phyloP scores from a whole-genome alignment of 2,888 invertebrate species.

The Heliconius cydno region DNA sequence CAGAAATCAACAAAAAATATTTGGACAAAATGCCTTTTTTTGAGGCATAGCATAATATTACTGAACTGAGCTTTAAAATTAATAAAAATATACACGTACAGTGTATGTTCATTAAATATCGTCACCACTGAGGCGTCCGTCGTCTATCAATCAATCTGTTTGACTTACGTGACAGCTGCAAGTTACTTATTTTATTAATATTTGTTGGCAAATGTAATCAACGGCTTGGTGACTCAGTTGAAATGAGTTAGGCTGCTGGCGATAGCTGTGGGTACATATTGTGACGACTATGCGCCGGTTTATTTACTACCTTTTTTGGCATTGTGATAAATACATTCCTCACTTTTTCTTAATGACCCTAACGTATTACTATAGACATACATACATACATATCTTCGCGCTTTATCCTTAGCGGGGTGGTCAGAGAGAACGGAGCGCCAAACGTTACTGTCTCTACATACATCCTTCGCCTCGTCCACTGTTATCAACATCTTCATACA shows the following conservation, averaged over 20 bases:
- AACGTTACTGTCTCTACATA: too few relatives aligned
- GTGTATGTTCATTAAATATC: constrained; percentile 2
- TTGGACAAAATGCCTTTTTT: background rate
- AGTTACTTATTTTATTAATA: constrained; percentile 16
- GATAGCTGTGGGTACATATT: background rate
- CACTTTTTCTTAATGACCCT: background rate
- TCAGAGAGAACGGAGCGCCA: too few relatives aligned
- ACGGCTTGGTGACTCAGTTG: background rate
- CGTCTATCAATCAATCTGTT: constrained; percentile 1
- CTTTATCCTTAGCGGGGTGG: too few relatives aligned
- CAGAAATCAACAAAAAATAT: background rate
- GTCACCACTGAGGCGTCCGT: background rate
- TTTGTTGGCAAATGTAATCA: constrained; percentile 10
- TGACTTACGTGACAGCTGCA: background rate
- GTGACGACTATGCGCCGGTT: background rate
- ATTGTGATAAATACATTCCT: background rate
- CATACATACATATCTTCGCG: too few relatives aligned
- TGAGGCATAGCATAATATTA: background rate
- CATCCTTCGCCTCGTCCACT: too few relatives aligned
- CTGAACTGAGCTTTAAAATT: background rate
- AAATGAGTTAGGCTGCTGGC: background rate
- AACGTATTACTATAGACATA: too few relatives aligned
- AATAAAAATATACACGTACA: background rate
- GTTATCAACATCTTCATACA: too few relatives aligned
- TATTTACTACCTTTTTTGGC: background rate